Evolutionary conservation across 2,797 vertebrate species (phyloP).

Genomic region (Crocodylus rhombifer): DNA sequence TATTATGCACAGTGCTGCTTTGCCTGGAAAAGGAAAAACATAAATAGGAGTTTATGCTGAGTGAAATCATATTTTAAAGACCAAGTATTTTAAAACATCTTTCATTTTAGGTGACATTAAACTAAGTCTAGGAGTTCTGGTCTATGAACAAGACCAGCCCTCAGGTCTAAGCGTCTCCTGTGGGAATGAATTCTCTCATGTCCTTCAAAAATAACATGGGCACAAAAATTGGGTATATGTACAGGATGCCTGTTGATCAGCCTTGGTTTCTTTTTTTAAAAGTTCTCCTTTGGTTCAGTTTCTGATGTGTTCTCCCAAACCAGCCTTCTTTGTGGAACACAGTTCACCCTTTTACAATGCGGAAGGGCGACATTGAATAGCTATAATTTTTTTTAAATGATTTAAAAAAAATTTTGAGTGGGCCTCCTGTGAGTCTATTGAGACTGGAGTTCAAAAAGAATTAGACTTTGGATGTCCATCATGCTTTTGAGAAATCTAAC

Average conservation of each 20-base stretch:
- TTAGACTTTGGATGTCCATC: neutral
- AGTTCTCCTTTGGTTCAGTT: constrained; percentile 23
- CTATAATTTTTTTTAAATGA: neutral
- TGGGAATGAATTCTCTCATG: too few relatives aligned
- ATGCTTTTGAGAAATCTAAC: neutral
- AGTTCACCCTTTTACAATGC: neutral
- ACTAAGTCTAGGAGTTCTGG: constrained; percentile 18
- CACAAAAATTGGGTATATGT: neutral
- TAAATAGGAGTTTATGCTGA: neutral
- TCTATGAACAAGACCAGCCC: rapidly evolving
- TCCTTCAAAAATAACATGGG: neutral
- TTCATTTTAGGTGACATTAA: neutral
- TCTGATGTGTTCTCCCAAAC: constrained; percentile 15
- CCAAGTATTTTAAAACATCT: neutral
- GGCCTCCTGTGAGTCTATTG: neutral
- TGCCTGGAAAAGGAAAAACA: neutral
- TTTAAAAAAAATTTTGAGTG: neutral
- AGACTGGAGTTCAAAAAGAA: neutral
- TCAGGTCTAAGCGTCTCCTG: neutral
- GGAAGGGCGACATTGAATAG: neutral
- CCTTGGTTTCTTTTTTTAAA: constrained; percentile 1
- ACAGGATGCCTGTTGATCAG: neutral
- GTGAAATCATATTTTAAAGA: rapidly evolving
- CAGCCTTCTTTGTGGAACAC: constrained; percentile 40
- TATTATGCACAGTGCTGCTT: rapidly evolving